Percentiles rank a stretch among this genome's conserved stretches.
Evolutionary conservation across 2,797 vertebrate species (phyloP).

Genomic region (Hapalemur alaotrensis): DNA sequence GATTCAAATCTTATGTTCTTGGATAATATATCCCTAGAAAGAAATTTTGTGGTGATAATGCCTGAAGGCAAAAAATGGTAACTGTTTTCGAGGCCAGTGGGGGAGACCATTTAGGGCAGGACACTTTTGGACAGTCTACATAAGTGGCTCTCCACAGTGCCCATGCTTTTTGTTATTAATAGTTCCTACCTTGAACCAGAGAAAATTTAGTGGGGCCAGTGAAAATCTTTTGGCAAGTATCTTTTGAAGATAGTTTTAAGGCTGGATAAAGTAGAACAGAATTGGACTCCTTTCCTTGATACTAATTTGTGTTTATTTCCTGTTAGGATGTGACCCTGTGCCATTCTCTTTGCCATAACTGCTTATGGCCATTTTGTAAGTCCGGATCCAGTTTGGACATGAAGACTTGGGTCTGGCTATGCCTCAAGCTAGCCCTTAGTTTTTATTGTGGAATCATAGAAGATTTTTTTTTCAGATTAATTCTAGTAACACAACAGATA

Average conservation of each 20-base stretch:
- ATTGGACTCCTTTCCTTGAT: background rate
- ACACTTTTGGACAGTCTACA: background rate
- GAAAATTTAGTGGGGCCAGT: background rate
- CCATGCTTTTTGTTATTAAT: background rate
- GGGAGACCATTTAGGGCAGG: background rate
- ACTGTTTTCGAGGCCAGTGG: background rate
- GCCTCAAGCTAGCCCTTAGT: background rate
- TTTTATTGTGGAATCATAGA: background rate
- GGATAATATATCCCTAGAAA: background rate
- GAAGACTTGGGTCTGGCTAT: background rate
- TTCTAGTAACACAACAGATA: slow-evolving; percentile 1
- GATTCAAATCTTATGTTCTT: background rate
- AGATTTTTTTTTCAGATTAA: background rate
- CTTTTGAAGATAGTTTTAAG: background rate
- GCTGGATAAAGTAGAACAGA: background rate
- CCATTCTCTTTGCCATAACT: background rate
- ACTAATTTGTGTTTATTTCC: background rate
- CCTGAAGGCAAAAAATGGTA: background rate
- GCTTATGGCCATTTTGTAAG: background rate
- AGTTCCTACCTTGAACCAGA: background rate
- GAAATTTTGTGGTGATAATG: background rate
- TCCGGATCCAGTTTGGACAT: background rate
- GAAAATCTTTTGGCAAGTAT: background rate
- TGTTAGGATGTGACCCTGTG: background rate
- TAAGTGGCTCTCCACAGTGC: background rate